Conservation (phyloP, 1,140 invertebrate genomes). For the Dysdera silvatica region DNA sequence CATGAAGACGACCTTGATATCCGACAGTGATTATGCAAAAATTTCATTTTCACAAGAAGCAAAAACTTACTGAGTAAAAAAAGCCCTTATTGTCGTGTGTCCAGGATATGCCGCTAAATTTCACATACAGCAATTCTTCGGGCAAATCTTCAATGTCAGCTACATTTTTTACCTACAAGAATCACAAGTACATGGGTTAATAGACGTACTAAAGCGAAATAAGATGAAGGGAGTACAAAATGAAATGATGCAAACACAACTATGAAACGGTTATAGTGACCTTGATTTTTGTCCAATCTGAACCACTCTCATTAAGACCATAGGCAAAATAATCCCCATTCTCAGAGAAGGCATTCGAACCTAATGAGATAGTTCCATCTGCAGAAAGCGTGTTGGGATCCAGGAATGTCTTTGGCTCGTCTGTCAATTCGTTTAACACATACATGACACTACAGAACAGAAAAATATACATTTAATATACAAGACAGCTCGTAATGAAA, state of each 20-base stretch:
- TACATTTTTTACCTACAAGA: constrained; percentile 48
- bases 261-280: constrained; percentile 33
- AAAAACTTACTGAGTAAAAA: constrained; percentile 67
- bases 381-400: constrained; percentile 88
- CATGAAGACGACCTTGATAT: background rate
- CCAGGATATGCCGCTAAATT: constrained; percentile 86
- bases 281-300: constrained; percentile 86
- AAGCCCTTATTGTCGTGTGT: constrained; percentile 90
- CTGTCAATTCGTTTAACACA: constrained; percentile 70
- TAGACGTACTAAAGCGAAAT: no score
- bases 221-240: no score
- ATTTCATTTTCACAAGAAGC: background rate
- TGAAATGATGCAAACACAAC: background rate
- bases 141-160: constrained; percentile 65
- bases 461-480: background rate
- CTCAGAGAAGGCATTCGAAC: constrained; percentile 72
- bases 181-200: background rate
- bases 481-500: background rate
- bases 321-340: constrained; percentile 86
- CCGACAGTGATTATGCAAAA: background rate
- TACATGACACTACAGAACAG: constrained; percentile 72
- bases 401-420: constrained; percentile 77
- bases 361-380: constrained; percentile 86
- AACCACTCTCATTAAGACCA: constrained; percentile 81
- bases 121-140: constrained; percentile 81